Percentiles rank a stretch among this genome's conserved stretches.
phyloP scores from a whole-genome alignment of 1,140 invertebrate genomes.

The Musca domestica region DNA sequence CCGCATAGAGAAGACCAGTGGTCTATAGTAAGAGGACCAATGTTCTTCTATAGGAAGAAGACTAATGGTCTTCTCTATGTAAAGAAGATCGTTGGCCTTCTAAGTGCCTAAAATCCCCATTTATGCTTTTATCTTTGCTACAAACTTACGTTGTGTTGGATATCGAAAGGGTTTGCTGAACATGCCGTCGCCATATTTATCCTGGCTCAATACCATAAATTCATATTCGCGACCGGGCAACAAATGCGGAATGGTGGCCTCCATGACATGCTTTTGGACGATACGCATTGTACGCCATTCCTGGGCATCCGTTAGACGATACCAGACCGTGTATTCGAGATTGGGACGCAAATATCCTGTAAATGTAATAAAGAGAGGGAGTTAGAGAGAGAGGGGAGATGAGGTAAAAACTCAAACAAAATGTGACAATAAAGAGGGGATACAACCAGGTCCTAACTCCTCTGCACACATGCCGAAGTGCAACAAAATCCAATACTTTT shows the following conservation, averaged over 20 bases:
- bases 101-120: too few relatives aligned
- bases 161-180: slow-evolving; percentile 82
- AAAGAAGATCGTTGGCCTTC: too few relatives aligned
- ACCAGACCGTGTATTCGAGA: slow-evolving; percentile 85
- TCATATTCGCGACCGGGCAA: slow-evolving; percentile 79
- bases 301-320: slow-evolving; percentile 64
- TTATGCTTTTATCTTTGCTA: too few relatives aligned
- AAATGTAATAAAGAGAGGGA: neutral
- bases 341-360: slow-evolving; percentile 75
- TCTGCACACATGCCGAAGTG: too few relatives aligned
- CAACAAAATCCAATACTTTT: neutral
- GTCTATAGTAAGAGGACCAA: too few relatives aligned
- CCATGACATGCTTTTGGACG: slow-evolving; percentile 66
- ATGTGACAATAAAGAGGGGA: too few relatives aligned
- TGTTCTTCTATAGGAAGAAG: too few relatives aligned
- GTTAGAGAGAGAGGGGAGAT: neutral
- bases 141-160: slow-evolving; percentile 64
- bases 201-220: slow-evolving; percentile 86
- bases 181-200: slow-evolving; percentile 82
- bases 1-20: too few relatives aligned
- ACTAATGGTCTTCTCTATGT: too few relatives aligned
- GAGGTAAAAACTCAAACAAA: neutral
- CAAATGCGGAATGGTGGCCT: slow-evolving; percentile 77
- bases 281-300: slow-evolving; percentile 78
- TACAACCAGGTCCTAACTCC: too few relatives aligned